Evolutionary conservation across 2,888 invertebrate genomes (phyloP).

Genomic region (Melitaea athalia): DNA sequence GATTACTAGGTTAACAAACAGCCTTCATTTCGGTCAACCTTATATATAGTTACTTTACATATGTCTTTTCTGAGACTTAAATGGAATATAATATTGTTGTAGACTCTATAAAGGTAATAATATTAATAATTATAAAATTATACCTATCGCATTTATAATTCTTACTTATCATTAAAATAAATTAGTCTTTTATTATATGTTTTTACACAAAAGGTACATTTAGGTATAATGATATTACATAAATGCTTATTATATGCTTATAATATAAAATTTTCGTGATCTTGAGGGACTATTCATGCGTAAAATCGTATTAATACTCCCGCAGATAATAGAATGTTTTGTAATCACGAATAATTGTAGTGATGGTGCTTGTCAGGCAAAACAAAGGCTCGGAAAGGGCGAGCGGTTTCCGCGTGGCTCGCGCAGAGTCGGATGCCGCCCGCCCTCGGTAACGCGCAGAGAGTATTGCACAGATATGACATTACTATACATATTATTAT

Average conservation of each 20-base stretch:
- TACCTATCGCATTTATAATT: too few species aligned
- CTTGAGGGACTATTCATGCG: slow-evolving; percentile 16
- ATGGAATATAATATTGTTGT: background rate
- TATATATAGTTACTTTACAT: background rate
- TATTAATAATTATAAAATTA: too few species aligned
- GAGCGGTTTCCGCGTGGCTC: slow-evolving; percentile 59
- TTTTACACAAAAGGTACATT: too few species aligned
- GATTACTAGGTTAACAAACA: slow-evolving; percentile 18
- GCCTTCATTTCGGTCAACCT: slow-evolving; percentile 3
- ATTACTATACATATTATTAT: too few species aligned
- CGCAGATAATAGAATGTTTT: slow-evolving; percentile 25
- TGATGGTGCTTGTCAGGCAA: slow-evolving; percentile 51
- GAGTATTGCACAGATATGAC: slow-evolving; percentile 46
- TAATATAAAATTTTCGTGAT: slow-evolving; percentile 1
- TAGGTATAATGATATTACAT: too few species aligned
- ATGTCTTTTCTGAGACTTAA: background rate
- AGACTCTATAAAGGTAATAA: too few species aligned
- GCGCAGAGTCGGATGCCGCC: slow-evolving; percentile 61
- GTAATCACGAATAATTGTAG: slow-evolving; percentile 46
- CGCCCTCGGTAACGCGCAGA: slow-evolving; percentile 51
- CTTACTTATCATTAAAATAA: too few species aligned
- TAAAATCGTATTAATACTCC: slow-evolving; percentile 15
- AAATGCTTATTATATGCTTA: background rate
- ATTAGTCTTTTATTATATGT: too few species aligned
- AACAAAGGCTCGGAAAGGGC: slow-evolving; percentile 76